These are phyloP conservation scores for Jaculus jaculus DNA, from an alignment of 2,113 vertebrate genomes.

Conservation along the genomic window DNA sequence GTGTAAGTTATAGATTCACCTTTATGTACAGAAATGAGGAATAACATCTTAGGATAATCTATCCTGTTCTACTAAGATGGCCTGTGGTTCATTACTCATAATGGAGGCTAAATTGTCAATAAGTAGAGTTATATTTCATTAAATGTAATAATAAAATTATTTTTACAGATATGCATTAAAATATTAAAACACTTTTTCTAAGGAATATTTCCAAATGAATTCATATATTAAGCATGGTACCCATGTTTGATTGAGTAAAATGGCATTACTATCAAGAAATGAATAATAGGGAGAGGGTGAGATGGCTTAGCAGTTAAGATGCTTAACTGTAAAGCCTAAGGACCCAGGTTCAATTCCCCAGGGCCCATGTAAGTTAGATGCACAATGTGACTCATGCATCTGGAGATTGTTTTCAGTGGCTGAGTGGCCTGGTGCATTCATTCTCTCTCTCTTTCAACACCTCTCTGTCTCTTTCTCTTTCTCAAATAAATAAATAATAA, in stretches of 20 bases:
- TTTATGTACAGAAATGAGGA: slow-evolving; percentile 25
- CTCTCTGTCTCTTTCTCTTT: no score
- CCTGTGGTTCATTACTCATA: background rate
- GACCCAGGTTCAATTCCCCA: no score
- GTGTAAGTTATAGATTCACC: background rate
- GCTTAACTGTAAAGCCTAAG: no score
- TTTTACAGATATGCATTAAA: background rate
- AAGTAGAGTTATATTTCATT: background rate
- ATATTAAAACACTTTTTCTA: background rate
- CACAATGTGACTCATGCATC: no score
- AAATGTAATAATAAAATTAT: background rate
- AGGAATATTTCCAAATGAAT: background rate
- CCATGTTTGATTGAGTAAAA: background rate
- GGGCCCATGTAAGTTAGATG: no score
- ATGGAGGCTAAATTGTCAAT: background rate
- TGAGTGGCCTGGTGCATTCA: no score
- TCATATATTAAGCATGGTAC: background rate
- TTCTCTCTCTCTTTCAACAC: no score
- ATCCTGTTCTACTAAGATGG: background rate
- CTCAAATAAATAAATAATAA: no score
- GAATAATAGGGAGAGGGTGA: background rate
- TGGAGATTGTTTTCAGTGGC: no score
- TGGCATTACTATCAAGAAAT: background rate
- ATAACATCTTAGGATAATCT: background rate
- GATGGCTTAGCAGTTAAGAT: no score